Conservation (phyloP, 2,113 vertebrate genomes). For the Barnardius zonarius region DNA sequence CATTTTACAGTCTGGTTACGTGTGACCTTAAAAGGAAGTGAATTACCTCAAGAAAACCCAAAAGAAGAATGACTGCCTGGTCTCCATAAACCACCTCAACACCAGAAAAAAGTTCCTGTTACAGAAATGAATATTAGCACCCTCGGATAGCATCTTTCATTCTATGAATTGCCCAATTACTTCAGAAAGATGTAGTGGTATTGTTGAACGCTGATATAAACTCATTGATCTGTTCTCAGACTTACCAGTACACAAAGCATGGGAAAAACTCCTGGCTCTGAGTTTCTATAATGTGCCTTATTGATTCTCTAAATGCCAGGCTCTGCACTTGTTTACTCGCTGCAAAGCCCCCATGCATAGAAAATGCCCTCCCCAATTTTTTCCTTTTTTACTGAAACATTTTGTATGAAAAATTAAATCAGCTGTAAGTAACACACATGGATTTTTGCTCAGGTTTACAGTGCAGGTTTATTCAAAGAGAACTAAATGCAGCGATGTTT, state of each 20-base stretch:
- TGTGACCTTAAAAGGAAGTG: background rate
- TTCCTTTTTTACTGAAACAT: background rate
- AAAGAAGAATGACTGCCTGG: background rate
- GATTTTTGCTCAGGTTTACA: conserved; percentile 21
- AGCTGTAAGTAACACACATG: background rate
- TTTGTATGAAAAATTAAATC: background rate
- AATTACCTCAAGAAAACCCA: background rate
- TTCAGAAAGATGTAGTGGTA: background rate
- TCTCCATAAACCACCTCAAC: background rate
- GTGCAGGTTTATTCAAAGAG: background rate
- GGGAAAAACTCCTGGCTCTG: background rate
- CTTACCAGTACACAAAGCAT: conserved; percentile 23
- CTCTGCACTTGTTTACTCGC: conserved; percentile 2
- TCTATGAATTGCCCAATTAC: conserved; percentile 36
- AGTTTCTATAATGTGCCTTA: background rate
- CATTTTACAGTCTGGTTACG: conserved; percentile 11
- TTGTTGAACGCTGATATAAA: conserved; percentile 25
- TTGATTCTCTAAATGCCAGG: conserved; percentile 19
- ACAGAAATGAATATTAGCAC: background rate
- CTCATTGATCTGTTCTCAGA: conserved; percentile 26
- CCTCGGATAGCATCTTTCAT: background rate
- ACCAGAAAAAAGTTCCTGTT: background rate
- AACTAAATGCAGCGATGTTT: background rate
- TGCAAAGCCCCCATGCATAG: background rate
- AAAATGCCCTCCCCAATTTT: background rate